Conservation (phyloP, 2,113 vertebrate genomes). For the Aythya baeri region DNA sequence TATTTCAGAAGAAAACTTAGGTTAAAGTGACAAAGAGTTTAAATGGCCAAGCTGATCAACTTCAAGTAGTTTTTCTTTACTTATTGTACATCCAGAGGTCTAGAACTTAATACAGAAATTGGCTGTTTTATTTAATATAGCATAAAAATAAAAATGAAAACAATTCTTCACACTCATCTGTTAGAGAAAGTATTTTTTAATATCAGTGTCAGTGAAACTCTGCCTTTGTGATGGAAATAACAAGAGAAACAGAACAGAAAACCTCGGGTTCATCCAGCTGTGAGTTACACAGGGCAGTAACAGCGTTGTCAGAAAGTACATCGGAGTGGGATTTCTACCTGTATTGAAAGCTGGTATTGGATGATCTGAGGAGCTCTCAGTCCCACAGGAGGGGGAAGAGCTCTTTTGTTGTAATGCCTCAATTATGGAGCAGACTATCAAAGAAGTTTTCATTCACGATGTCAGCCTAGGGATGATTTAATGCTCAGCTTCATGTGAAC, state of each 20-base stretch:
- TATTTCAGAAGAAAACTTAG: neutral
- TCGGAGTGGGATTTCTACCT: neutral
- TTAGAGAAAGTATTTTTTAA: neutral
- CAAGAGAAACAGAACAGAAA: neutral
- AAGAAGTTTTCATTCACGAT: neutral
- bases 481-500: neutral
- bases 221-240: neutral
- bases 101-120: neutral
- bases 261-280: neutral
- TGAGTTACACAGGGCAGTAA: neutral
- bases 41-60: neutral
- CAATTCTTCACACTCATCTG: neutral
- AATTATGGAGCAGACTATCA: neutral
- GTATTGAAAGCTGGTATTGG: neutral
- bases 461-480: neutral
- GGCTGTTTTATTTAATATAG: neutral
- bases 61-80: neutral
- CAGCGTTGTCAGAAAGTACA: neutral
- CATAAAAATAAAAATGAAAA: neutral
- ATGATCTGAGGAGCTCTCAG: neutral
- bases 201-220: neutral
- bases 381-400: neutral
- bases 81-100: neutral
- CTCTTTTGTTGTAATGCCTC: neutral
- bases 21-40: neutral